These are phyloP conservation scores for Drosophila cardini DNA, from an alignment of 1,140 invertebrate genomes.

Conservation along the genomic window DNA sequence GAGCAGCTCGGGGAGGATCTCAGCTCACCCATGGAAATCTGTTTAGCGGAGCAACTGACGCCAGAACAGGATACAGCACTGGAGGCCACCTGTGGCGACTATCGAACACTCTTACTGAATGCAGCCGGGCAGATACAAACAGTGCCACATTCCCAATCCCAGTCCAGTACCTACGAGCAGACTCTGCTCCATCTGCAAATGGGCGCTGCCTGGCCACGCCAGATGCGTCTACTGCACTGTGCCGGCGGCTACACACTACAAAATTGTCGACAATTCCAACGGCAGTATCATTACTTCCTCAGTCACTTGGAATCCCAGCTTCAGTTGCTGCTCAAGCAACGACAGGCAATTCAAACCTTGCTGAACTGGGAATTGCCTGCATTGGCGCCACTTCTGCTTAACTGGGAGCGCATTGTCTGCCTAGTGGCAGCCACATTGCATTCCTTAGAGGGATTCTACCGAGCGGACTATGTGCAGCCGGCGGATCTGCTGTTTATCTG, in stretches of 20 bases:
- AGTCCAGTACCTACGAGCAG: slow-evolving; percentile 71
- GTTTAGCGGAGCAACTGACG: slow-evolving; percentile 52
- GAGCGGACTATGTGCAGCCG: slow-evolving; percentile 87
- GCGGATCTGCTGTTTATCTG: slow-evolving; percentile 89
- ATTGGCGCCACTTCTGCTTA: slow-evolving; percentile 87
- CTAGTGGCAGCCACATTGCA: slow-evolving; percentile 89
- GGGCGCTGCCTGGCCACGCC: slow-evolving; percentile 68
- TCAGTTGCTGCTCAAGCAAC: slow-evolving; percentile 68
- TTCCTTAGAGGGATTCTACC: slow-evolving; percentile 88
- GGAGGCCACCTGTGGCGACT: slow-evolving; percentile 90
- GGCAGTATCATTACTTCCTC: slow-evolving; percentile 69
- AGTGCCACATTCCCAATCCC: slow-evolving; percentile 45
- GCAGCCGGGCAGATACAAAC: slow-evolving; percentile 69
- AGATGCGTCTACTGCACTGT: slow-evolving; percentile 59
- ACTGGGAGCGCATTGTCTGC: slow-evolving; percentile 87
- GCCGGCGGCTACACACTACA: slow-evolving; percentile 67
- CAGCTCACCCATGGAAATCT: slow-evolving; percentile 75
- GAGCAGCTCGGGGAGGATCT: slow-evolving; percentile 87
- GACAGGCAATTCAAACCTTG: slow-evolving; percentile 61
- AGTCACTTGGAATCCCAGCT: slow-evolving; percentile 72
- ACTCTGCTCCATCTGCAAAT: slow-evolving; percentile 69
- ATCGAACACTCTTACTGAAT: slow-evolving; percentile 88
- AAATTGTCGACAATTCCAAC: slow-evolving; percentile 71
- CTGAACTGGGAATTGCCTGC: slow-evolving; percentile 58
- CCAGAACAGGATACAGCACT: slow-evolving; percentile 84